Evolutionary conservation across 2,888 invertebrate genomes (phyloP).

Genomic region (Ptilodon capucinus): DNA sequence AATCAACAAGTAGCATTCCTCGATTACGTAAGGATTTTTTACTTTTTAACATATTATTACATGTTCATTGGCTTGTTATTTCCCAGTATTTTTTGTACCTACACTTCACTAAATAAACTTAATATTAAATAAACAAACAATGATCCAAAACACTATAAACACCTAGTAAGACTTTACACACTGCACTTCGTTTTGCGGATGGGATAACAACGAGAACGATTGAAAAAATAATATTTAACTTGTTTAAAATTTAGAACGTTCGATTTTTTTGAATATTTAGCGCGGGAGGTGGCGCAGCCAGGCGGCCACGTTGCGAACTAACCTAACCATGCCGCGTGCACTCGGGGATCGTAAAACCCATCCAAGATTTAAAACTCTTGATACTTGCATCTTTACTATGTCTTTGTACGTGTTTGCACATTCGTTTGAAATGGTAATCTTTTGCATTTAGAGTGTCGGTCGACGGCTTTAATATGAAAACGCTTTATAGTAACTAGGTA

Average conservation of each 20-base stretch:
- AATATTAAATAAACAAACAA: background rate
- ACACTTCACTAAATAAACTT: background rate
- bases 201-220: background rate
- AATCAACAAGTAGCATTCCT: slow-evolving; percentile 48
- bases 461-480: too few species aligned
- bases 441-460: too few species aligned
- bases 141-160: background rate
- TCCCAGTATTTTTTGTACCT: too few species aligned
- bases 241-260: slow-evolving; percentile 15
- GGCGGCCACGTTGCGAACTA: slow-evolving; percentile 79
- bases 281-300: slow-evolving; percentile 67
- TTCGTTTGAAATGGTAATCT: background rate
- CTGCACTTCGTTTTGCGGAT: slow-evolving; percentile 6
- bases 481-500: too few species aligned
- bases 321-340: slow-evolving; percentile 74
- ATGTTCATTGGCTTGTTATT: too few species aligned
- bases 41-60: background rate
- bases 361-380: slow-evolving; percentile 53
- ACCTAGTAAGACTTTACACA: slow-evolving; percentile 10
- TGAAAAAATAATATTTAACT: slow-evolving; percentile 6
- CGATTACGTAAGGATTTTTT: background rate
- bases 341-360: slow-evolving; percentile 56
- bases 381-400: slow-evolving; percentile 44
- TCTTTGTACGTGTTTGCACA: background rate
- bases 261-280: slow-evolving; percentile 40